Percentiles rank a stretch among this genome's conserved stretches.
These are phyloP conservation scores for Psittacula cyanocephala DNA, from an alignment of 2,113 vertebrate species.

Conservation along the genomic window DNA sequence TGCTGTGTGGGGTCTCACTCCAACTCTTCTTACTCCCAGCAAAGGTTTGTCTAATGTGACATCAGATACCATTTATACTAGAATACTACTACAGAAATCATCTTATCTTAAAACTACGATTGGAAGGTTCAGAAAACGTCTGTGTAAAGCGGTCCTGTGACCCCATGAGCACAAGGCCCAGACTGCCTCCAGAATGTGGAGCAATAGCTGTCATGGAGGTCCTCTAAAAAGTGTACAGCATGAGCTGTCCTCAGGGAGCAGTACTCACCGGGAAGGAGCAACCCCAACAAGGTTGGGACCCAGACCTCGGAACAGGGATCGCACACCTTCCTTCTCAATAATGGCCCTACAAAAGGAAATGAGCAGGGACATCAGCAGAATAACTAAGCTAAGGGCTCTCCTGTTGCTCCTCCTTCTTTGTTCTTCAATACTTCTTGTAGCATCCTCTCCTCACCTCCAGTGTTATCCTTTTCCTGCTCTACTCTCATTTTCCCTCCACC, in stretches of 20 bases:
- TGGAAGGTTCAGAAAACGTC: background rate
- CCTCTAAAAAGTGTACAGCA: background rate
- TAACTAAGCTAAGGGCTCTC: background rate
- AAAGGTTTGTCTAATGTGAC: background rate
- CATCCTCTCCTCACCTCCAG: background rate
- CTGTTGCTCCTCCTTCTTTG: background rate
- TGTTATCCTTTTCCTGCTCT: background rate
- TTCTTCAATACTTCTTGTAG: background rate
- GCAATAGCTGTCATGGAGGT: background rate
- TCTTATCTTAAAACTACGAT: background rate
- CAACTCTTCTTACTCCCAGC: background rate
- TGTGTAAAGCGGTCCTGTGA: background rate
- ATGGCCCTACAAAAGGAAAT: slow-evolving; percentile 38
- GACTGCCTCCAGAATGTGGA: background rate
- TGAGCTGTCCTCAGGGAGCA: background rate
- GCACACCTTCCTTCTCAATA: slow-evolving; percentile 65
- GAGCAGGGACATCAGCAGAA: background rate
- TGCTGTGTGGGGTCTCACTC: background rate
- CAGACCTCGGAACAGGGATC: slow-evolving; percentile 68
- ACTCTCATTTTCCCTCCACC: background rate
- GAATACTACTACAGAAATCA: background rate
- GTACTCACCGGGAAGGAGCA: slow-evolving; percentile 68
- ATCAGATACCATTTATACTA: background rate
- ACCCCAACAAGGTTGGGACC: slow-evolving; percentile 69
- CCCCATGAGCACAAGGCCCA: background rate